Evolutionary conservation across 1,140 invertebrate species (phyloP), one percentile per base, ranked within the genome.

Genomic region (Oryctes rhinoceros): DNA sequence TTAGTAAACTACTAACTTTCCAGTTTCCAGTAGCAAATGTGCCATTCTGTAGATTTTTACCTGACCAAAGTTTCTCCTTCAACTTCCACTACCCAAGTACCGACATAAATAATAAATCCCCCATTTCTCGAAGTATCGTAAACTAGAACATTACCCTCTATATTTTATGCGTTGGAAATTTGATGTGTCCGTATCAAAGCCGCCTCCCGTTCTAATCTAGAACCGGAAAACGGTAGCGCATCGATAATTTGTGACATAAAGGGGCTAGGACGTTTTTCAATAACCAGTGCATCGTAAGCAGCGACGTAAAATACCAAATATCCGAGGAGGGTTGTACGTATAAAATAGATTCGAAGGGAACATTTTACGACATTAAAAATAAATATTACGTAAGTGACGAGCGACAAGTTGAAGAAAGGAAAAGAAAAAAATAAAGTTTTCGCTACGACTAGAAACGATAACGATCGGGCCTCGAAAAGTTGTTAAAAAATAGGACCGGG

Each of bases 301-400:
- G 15, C 15, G 18, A 59, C 53, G 53, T n/a, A 59, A 59, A 59
- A 59, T 53, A 3, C 10, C 49, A 4, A 15, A 11, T 4, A 59
- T 59, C 53, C 18, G 53, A 4, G 2, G 49, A n/a, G n/a, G n/a
- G n/a, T n/a, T n/a, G n/a, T n/a, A 53, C 5, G 53, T 59, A 59
- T 59, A n/a, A 15, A 59, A 18, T n/a, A 59, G 39, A 3, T 3
- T 3, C 7, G 7, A 39, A 7, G 39, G 13, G 53, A 59, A n/a
- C 53, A 59, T 59, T 59, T 59, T 59, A 59, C 53, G 53, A 59
- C n/a, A 59, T 59, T 59, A 59, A 59, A 59, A 59, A 59, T 59
- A 59, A 59, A 59, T 59, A 59, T 59, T 59, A n/a, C 39, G 39
- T n/a, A 59, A 15, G 13, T 18, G 53, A 13, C 53, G 5, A 59